Percentiles rank a stretch among this genome's conserved stretches.
phyloP scores from a whole-genome alignment of 2,888 invertebrate genomes.

The Malachius bipustulatus region DNA sequence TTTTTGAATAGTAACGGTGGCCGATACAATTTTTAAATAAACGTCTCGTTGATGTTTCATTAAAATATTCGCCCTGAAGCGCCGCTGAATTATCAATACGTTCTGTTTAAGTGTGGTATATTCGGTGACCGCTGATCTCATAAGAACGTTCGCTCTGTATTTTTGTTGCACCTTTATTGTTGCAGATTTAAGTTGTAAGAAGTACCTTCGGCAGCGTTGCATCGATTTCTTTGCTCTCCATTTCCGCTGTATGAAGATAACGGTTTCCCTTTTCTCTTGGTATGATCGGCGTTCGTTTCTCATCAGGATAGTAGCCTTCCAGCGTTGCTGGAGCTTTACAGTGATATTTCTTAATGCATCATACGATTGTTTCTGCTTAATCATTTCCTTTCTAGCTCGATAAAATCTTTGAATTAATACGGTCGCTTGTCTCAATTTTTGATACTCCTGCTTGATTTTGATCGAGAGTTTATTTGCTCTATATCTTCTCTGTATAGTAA shows the following conservation, averaged over 20 bases:
- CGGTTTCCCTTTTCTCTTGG: neutral
- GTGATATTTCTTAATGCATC: constrained; percentile 30
- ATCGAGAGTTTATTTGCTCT: too few species aligned
- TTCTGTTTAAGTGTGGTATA: constrained; percentile 17
- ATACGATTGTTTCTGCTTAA: constrained; percentile 33
- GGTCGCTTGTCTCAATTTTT: neutral
- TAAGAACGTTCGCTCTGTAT: constrained; percentile 30
- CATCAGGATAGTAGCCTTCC: constrained; percentile 21
- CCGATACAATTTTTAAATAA: constrained; percentile 21
- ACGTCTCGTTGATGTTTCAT: constrained; percentile 25
- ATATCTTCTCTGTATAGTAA: too few species aligned
- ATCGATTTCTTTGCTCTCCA: constrained; percentile 8
- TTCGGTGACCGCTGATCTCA: constrained; percentile 21
- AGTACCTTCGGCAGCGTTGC: constrained; percentile 15
- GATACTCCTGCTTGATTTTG: too few species aligned
- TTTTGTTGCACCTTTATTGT: constrained; percentile 36
- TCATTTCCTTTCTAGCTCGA: constrained; percentile 21
- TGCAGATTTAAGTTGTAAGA: constrained; percentile 31
- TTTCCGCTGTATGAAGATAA: neutral
- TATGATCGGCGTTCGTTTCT: neutral
- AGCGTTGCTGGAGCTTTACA: constrained; percentile 29
- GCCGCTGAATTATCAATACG: constrained; percentile 31
- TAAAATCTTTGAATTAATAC: neutral
- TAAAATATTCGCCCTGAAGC: constrained; percentile 27
- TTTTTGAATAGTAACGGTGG: constrained; percentile 31